Conservation (phyloP, 1,140 invertebrate species). For the Ceratosolen solmsi region DNA sequence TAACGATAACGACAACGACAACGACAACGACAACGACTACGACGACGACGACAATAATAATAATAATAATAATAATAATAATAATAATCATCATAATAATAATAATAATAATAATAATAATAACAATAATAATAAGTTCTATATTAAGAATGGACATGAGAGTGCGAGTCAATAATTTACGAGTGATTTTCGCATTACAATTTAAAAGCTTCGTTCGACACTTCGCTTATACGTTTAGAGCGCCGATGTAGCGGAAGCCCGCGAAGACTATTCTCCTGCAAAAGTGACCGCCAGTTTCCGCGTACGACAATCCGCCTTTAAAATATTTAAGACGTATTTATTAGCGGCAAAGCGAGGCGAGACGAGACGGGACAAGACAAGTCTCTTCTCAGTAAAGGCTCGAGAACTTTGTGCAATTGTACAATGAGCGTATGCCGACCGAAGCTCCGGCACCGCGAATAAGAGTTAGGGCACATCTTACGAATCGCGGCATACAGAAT, state of each 20-base stretch:
- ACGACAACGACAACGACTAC: too few species aligned
- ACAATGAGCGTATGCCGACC: background rate
- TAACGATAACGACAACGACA: too few species aligned
- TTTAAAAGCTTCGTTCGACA: background rate
- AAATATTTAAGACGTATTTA: conserved; percentile 13
- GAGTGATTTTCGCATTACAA: background rate
- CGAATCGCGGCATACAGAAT: background rate
- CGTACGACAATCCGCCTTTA: background rate
- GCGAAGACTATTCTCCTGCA: background rate
- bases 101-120: background rate
- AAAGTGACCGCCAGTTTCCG: background rate
- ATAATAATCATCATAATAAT: too few species aligned
- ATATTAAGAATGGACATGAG: background rate
- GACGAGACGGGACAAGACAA: background rate
- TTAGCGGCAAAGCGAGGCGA: background rate
- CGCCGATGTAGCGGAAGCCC: background rate
- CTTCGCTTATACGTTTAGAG: background rate
- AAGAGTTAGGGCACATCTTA: background rate
- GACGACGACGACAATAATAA: too few species aligned
- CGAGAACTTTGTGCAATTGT: background rate
- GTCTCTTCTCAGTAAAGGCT: too few species aligned
- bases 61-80: too few species aligned
- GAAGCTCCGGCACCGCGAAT: background rate
- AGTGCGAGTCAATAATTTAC: background rate
- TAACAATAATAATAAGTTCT: background rate